These are phyloP conservation scores for Coendou prehensilis DNA, from an alignment of 2,797 vertebrate species.

Conservation along the genomic window DNA sequence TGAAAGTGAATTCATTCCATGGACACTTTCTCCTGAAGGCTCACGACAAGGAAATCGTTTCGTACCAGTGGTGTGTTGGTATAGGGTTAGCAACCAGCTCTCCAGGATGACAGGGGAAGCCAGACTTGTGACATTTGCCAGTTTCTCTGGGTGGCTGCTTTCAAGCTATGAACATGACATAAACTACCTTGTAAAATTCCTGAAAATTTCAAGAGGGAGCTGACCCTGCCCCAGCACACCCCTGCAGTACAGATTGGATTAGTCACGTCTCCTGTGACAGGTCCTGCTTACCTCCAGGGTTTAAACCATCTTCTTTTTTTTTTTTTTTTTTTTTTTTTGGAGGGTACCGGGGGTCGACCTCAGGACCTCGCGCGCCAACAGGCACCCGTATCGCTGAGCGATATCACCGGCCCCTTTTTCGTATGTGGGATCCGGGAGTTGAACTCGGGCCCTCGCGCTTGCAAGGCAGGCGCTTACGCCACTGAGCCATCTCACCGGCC, in stretches of 20 bases:
- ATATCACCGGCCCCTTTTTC: too few species aligned
- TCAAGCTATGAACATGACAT: slow-evolving; percentile 20
- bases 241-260: not conserved
- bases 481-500: too few species aligned
- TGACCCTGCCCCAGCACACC: not conserved
- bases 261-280: not conserved
- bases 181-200: not conserved
- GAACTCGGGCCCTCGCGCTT: too few species aligned
- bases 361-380: too few species aligned
- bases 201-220: not conserved
- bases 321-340: too few species aligned
- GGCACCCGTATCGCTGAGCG: too few species aligned
- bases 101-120: not conserved
- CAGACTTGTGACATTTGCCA: not conserved
- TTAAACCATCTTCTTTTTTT: slow-evolving; percentile 29
- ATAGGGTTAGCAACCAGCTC: slow-evolving; percentile 3
- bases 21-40: slow-evolving; percentile 28
- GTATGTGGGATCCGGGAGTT: too few species aligned
- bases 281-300: not conserved
- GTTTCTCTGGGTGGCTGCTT: slow-evolving; percentile 48
- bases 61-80: not conserved
- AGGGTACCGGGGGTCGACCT: too few species aligned
- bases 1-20: not conserved
- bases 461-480: too few species aligned
- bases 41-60: slow-evolving; percentile 21